phyloP scores from a whole-genome alignment of 2,888 invertebrate genomes.

The Lordiphosa fenestrarum region DNA sequence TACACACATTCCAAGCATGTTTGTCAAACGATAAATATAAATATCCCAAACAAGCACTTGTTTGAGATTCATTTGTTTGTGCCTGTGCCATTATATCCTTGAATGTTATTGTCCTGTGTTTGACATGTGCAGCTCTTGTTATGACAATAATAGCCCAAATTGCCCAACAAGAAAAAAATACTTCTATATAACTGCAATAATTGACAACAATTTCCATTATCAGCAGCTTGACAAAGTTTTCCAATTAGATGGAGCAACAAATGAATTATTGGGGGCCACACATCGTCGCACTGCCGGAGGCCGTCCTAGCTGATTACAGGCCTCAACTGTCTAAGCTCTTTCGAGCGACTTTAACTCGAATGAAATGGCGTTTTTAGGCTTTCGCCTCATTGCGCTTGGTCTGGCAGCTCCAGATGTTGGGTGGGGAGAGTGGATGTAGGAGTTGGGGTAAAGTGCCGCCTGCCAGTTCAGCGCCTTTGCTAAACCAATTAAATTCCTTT shows the following conservation, averaged over 20 bases:
- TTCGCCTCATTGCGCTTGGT: slow-evolving; percentile 53
- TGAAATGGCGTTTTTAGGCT: slow-evolving; percentile 49
- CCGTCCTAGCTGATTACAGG: slow-evolving; percentile 18
- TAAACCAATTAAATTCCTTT: slow-evolving; percentile 58
- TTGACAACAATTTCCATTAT: slow-evolving; percentile 32
- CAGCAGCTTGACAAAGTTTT: slow-evolving; percentile 46
- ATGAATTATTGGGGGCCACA: slow-evolving; percentile 23
- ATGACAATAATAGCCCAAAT: slow-evolving; percentile 4
- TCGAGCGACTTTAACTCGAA: slow-evolving; percentile 7
- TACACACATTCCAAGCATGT: neutral
- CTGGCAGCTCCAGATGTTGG: slow-evolving; percentile 14
- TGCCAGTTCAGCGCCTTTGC: slow-evolving; percentile 21
- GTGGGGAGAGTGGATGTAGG: neutral
- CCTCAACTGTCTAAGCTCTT: slow-evolving; percentile 1
- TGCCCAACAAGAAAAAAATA: neutral
- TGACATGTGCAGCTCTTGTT: slow-evolving; percentile 11
- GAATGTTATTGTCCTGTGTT: neutral
- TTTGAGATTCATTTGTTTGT: neutral
- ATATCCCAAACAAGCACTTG: neutral
- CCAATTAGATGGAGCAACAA: slow-evolving; percentile 60
- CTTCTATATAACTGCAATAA: slow-evolving; percentile 23
- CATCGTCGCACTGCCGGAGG: neutral
- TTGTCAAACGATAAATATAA: slow-evolving; percentile 4
- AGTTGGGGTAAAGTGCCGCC: neutral
- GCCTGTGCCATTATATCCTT: neutral